These are phyloP conservation scores for Agrilus planipennis DNA, from an alignment of 1,140 invertebrate species.

Conservation along the genomic window DNA sequence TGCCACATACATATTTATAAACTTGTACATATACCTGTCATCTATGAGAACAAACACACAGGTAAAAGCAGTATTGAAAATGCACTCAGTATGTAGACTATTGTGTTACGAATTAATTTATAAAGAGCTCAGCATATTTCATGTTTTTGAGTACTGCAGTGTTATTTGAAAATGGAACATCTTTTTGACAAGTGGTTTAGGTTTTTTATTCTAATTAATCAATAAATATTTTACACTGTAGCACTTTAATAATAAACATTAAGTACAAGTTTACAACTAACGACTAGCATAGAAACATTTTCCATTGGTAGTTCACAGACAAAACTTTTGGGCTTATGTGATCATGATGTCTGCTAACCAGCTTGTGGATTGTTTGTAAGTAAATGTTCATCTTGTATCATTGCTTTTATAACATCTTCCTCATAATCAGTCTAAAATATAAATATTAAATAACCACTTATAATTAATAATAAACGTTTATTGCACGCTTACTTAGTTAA, in stretches of 20 bases:
- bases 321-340: conserved; percentile 21
- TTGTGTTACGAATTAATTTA: too few species aligned
- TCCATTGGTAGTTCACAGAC: conserved; percentile 32
- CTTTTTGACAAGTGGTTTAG: not conserved
- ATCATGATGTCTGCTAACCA: conserved; percentile 34
- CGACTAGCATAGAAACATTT: too few species aligned
- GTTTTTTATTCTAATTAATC: not conserved
- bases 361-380: conserved; percentile 36
- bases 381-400: conserved; percentile 11
- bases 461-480: not conserved
- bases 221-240: not conserved
- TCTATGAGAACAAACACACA: too few species aligned
- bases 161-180: not conserved
- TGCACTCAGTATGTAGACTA: too few species aligned
- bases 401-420: not conserved
- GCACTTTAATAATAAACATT: not conserved
- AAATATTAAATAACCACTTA: not conserved
- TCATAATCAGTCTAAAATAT: not conserved
- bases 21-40: too few species aligned
- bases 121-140: too few species aligned
- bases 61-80: too few species aligned
- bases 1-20: too few species aligned
- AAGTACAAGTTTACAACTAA: conserved; percentile 4
- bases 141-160: not conserved
- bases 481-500: not conserved